Evolutionary conservation across 2,888 invertebrate species (phyloP).

Genomic region (Hartigia nigra): DNA sequence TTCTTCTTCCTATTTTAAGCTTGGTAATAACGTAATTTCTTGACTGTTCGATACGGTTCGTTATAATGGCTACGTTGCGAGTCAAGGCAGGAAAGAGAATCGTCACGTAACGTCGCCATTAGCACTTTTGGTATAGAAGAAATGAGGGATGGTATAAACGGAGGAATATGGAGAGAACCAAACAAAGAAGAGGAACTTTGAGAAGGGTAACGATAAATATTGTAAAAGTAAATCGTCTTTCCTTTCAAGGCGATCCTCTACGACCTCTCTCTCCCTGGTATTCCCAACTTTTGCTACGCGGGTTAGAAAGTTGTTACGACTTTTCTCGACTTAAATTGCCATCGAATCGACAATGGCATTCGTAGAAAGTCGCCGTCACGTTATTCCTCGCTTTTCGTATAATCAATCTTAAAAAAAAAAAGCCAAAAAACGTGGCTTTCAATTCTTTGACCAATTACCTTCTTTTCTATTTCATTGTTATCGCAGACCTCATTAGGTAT

Average conservation of each 20-base stretch:
- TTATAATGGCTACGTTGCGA: neutral
- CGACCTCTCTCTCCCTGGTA: too few relatives aligned
- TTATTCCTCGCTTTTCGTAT: neutral
- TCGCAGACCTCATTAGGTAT: neutral
- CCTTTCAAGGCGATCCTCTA: too few relatives aligned
- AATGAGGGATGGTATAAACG: neutral
- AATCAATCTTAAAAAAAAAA: neutral
- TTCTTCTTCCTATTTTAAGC: neutral
- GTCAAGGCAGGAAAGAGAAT: neutral
- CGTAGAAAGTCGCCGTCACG: neutral
- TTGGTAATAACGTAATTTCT: neutral
- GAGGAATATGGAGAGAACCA: too few relatives aligned
- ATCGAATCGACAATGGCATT: slow-evolving; percentile 39
- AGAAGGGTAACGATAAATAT: too few relatives aligned
- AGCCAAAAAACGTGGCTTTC: neutral
- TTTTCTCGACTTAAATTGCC: slow-evolving; percentile 38
- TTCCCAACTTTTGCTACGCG: neutral
- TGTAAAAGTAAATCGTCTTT: too few relatives aligned
- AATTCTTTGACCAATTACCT: neutral
- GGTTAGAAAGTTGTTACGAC: slow-evolving; percentile 41
- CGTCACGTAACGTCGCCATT: neutral
- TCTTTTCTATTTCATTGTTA: neutral
- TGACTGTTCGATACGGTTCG: neutral
- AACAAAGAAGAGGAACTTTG: too few relatives aligned
- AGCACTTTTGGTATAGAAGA: neutral